Percentiles rank a stretch among this genome's conserved stretches.
phyloP scores from a whole-genome alignment of 2,113 vertebrate species.

The Passer montanus region DNA sequence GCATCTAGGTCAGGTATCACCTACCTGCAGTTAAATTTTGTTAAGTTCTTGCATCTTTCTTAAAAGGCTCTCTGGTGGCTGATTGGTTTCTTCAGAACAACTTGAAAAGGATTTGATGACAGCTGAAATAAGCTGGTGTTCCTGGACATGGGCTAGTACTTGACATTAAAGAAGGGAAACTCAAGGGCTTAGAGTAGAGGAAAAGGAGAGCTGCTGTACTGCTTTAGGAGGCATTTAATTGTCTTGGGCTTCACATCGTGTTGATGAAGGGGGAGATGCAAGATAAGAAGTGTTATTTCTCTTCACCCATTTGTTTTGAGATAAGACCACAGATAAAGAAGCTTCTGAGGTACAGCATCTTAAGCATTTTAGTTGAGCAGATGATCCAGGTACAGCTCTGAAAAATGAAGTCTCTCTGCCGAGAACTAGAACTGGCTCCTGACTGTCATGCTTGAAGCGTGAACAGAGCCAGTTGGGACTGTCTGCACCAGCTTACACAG shows the following conservation, averaged over 20 bases:
- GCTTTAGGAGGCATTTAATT: not conserved
- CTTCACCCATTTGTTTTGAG: not conserved
- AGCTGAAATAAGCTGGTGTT: not conserved
- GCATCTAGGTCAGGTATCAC: not conserved
- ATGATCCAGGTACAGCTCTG: not conserved
- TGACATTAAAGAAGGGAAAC: not conserved
- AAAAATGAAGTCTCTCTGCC: not conserved
- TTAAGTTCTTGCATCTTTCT: not conserved
- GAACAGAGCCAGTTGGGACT: not conserved
- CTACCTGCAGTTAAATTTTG: not conserved
- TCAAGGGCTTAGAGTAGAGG: not conserved
- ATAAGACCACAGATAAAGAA: not conserved
- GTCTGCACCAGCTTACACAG: not conserved
- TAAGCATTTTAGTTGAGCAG: not conserved
- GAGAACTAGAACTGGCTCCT: not conserved
- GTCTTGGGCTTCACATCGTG: not conserved
- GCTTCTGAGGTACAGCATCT: not conserved
- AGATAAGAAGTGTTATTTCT: not conserved
- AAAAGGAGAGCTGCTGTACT: not conserved
- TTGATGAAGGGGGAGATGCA: not conserved
- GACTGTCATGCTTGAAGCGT: not conserved
- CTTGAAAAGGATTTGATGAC: not conserved
- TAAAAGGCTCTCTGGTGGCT: not conserved
- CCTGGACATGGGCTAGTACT: not conserved
- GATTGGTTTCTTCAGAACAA: not conserved